Conservation (phyloP, 2,113 vertebrate species). For the Anhinga anhinga region DNA sequence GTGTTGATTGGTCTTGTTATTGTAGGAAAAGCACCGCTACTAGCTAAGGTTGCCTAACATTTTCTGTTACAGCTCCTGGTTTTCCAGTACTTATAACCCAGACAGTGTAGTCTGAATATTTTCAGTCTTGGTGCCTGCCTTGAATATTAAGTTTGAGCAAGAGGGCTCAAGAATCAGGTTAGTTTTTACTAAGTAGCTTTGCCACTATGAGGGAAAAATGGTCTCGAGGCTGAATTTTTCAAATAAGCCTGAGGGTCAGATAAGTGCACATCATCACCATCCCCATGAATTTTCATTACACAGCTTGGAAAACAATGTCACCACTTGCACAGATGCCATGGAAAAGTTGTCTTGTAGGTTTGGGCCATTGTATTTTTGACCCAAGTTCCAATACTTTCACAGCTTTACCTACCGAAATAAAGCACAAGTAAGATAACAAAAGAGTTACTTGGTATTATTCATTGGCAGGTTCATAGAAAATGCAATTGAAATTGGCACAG, state of each 20-base stretch:
- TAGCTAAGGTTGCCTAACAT: background rate
- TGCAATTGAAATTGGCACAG: background rate
- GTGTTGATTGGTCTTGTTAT: fast-evolving
- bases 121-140: background rate
- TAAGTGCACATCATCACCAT: fast-evolving
- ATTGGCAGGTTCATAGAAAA: background rate
- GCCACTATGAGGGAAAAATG: background rate
- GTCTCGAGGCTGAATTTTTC: background rate
- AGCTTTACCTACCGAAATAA: background rate
- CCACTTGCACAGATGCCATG: fast-evolving
- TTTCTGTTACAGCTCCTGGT: background rate
- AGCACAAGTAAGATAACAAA: background rate
- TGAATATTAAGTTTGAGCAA: background rate
- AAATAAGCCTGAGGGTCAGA: background rate
- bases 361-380: background rate
- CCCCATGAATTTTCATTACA: background rate
- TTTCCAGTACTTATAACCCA: background rate
- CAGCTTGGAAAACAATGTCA: background rate
- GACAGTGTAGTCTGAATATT: background rate
- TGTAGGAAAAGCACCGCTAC: background rate
- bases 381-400: background rate
- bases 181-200: background rate
- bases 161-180: background rate
- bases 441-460: background rate
- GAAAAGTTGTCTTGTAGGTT: background rate